Evolutionary conservation across 2,888 invertebrate genomes (phyloP), one percentile per base, ranked within the genome.

Genomic region (Mythimna ferrago): DNA sequence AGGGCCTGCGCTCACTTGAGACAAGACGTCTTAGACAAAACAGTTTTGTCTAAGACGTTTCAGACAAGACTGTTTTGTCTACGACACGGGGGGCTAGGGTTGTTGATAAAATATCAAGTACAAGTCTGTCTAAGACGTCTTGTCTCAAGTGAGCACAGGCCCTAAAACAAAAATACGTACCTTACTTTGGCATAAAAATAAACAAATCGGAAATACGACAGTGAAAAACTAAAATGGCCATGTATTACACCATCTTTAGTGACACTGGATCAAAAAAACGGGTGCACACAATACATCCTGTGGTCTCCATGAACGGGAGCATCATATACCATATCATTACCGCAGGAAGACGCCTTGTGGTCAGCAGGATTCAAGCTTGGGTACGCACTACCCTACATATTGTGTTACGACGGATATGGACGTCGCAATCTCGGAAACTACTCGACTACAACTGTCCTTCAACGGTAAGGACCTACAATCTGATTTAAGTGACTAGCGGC

Each of bases 361-460:
- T 83, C 77, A 81, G 86, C 65, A 81, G 86, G 86, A 86, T 72
- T 76, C 77, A 81, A 82, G 86, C 86, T 80, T 75, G 35, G 73
- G n/a, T 86, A 84, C 79, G 38, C 73, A 63, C 80, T 72, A 71
- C 81, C 84, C 77, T 66, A 65, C 58, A 65, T 75, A 83, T 83
- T 63, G 35, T 32, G 0, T 76, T 74, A 74, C 74, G 54, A 62
- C 76, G 84, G 82, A 84, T 69, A 66, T 61, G 41, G 21, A 26
- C 72, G 48, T 58, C 38, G 61, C 76, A 48, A 79, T 79, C 82
- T 76, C 58, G 57, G 71, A 62, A 76, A 71, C 66, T 70, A 66
- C 66, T 38, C 0, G 38, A 9, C 38, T 38, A 7, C 38, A 0
- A 7, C 3, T 78, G 44, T 53, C 19, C 60, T 38, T 38, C 38